phyloP scores from a whole-genome alignment of 2,797 vertebrate species.

The Manis javanica region DNA sequence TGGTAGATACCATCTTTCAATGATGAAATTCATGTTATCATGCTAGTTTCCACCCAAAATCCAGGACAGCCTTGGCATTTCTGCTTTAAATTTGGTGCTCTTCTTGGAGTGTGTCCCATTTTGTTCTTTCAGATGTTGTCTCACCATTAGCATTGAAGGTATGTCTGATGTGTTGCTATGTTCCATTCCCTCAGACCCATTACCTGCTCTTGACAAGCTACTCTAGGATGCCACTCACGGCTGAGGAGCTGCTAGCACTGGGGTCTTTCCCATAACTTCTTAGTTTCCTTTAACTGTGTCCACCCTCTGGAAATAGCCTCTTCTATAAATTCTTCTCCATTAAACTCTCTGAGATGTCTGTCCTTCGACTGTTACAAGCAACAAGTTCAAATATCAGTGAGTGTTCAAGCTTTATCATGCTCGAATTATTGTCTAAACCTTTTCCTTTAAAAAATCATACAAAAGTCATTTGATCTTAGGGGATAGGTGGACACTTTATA shows the following conservation, averaged over 20 bases:
- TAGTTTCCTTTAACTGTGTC: not conserved
- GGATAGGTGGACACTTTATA: not conserved
- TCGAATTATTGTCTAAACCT: not conserved
- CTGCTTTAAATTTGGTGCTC: not conserved
- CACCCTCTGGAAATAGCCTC: not conserved
- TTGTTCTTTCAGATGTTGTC: not conserved
- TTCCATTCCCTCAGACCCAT: not conserved
- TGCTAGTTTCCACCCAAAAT: not conserved
- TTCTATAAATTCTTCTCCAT: not conserved
- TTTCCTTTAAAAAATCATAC: not conserved
- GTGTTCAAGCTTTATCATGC: not conserved
- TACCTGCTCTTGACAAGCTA: not conserved
- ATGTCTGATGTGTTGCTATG: not conserved
- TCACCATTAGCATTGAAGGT: not conserved
- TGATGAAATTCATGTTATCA: not conserved
- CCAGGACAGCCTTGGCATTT: not conserved
- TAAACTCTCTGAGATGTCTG: not conserved
- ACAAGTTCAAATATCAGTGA: not conserved
- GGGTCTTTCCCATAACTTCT: not conserved
- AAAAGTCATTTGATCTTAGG: not conserved
- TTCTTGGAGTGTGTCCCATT: not conserved
- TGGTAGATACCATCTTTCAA: not conserved
- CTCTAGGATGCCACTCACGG: not conserved
- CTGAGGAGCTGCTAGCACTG: not conserved
- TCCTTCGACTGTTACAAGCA: not conserved